Conservation (phyloP, 1,140 invertebrate genomes). For the Drosophila elegans region DNA sequence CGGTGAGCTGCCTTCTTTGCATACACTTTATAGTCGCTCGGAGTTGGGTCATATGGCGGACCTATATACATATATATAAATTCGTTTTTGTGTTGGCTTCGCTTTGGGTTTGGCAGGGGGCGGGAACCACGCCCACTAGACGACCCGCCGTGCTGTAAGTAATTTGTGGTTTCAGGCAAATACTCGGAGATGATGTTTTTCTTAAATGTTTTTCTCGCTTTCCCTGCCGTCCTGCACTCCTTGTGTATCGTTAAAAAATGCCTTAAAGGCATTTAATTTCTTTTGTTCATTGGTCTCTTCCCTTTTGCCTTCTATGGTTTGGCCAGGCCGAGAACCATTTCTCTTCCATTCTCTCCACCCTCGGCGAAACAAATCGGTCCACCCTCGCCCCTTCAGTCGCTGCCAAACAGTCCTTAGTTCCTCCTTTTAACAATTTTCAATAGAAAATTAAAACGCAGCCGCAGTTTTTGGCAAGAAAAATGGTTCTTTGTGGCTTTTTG, state of each 20-base stretch:
- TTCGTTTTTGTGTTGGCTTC: constrained; percentile 35
- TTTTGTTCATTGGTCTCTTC: constrained; percentile 76
- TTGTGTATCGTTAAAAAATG: constrained; percentile 81
- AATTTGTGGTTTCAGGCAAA: constrained; percentile 83
- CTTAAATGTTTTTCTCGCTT: constrained; percentile 79
- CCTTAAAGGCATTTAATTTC: constrained; percentile 83
- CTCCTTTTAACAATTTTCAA: constrained; percentile 80
- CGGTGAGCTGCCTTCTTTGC: constrained; percentile 58
- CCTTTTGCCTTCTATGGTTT: constrained; percentile 62
- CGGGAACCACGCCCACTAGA: constrained; percentile 60
- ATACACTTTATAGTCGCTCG: constrained; percentile 59
- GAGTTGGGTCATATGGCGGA: constrained; percentile 46
- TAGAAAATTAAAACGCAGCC: constrained; percentile 83
- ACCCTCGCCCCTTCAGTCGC: neutral
- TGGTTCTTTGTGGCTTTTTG: constrained; percentile 51
- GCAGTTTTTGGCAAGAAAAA: constrained; percentile 69
- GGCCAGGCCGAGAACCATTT: constrained; percentile 16
- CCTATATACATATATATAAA: constrained; percentile 5
- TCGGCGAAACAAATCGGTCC: constrained; percentile 69
- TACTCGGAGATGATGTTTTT: constrained; percentile 80
- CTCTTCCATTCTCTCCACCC: constrained; percentile 24
- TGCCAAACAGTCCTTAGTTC: constrained; percentile 27
- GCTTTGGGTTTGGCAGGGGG: constrained; percentile 3
- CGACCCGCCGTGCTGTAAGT: constrained; percentile 79
- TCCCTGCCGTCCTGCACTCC: constrained; percentile 29